A percentile compares a stretch with the other conserved stretches of the same genome.
phyloP scores from a whole-genome alignment of 1,140 invertebrate species.

The Musca domestica region DNA sequence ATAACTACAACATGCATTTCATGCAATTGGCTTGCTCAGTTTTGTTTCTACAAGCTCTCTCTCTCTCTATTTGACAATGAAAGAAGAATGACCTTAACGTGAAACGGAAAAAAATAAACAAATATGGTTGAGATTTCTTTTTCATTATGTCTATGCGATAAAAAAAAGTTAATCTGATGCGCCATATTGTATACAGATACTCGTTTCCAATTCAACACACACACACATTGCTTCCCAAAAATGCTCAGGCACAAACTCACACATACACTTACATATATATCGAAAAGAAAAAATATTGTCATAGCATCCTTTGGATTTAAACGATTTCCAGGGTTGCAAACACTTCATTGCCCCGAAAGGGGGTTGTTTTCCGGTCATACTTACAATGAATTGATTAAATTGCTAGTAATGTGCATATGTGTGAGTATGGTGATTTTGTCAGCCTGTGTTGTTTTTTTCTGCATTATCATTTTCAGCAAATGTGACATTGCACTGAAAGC shows the following conservation, averaged over 20 bases:
- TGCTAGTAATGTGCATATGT: background rate
- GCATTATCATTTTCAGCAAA: background rate
- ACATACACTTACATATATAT: background rate
- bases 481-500: conserved; percentile 1
- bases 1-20: no score
- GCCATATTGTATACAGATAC: conserved; percentile 9
- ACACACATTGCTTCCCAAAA: background rate
- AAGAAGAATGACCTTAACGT: conserved; percentile 2
- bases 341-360: background rate
- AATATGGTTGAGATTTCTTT: background rate
- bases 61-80: no score
- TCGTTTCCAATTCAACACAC: background rate
- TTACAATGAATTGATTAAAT: conserved; percentile 3
- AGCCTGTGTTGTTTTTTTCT: background rate
- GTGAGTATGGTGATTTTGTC: background rate
- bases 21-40: no score
- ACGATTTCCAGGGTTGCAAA: conserved; percentile 12
- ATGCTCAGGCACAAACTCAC: background rate
- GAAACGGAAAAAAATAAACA: background rate
- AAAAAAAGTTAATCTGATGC: conserved; percentile 14
- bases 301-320: background rate
- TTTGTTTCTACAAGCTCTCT: no score
- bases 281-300: no score
- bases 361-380: background rate
- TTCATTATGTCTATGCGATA: background rate